Base-by-base conservation (phyloP, 2,888 invertebrate species). In the Tinea semifulvella region DNA sequence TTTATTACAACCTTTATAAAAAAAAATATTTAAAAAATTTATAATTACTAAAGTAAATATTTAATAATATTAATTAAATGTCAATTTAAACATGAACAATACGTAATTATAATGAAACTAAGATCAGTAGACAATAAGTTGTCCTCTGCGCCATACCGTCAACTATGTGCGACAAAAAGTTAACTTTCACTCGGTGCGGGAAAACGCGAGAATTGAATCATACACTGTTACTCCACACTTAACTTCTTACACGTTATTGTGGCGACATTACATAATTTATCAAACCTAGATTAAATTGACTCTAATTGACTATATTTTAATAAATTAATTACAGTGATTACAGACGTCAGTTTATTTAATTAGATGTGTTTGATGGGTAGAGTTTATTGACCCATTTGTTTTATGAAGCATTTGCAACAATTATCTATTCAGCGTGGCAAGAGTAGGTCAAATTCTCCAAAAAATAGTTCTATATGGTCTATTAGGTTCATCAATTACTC, bases 141-240 rank as follows among this genome's bases (percentile, higher is more conserved):
- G 31, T 31, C 31, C 13, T 13, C 31, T 14, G 26, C 10, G 11
- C 3, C 26, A 26, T 6, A 31, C 31, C 14, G 11, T n/a, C n/a
- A n/a, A 11, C 26, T 31, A 13, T n/a, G n/a, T n/a, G n/a, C n/a
- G n/a, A 38, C 39, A 40, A 40, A 40, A 40, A 40, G 4, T n/a
- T 22, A 40, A 40, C 40, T 40, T 40, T 40, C 40, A 22, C 40
- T 40, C 7, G 7, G 10, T 36, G 40, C 40, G 40, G 40, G 40
- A 40, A 40, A 40, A 40, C 40, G 40, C 40, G 40, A 40, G 40
- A 20, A 40, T 40, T 40, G 40, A 40, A 40, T 40, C 22, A 40
- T 36, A 40, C 14, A 19, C 11, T 39, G 22, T 40, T 40, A 40
- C 40, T 40, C 18, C 40, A 40, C 22, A 22, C 40, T 22, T 22